Conservation (phyloP, 2,113 vertebrate species). For the Paramisgurnus dabryanus region DNA sequence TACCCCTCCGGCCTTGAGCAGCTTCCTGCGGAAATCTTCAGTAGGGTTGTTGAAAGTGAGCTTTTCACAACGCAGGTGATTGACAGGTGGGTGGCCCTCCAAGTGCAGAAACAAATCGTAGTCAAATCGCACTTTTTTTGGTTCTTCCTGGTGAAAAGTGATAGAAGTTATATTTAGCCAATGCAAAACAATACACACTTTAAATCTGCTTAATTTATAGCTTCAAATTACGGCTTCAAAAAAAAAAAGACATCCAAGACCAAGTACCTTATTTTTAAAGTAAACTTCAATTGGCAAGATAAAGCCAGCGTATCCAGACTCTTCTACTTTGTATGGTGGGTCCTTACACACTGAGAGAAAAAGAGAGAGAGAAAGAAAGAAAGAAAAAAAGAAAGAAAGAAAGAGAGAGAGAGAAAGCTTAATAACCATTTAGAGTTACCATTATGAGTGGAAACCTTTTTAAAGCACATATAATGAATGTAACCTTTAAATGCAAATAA, state of each 20-base stretch:
- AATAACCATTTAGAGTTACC: no score
- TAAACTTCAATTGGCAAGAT: constrained; percentile 91
- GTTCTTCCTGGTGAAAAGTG: constrained; percentile 80
- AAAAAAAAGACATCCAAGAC: constrained; percentile 47
- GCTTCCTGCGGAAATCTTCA: constrained; percentile 87
- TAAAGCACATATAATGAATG: not conserved
- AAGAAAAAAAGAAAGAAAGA: not conserved
- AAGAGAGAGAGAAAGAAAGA: not conserved
- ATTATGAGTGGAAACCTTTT: not conserved
- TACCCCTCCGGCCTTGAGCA: constrained; percentile 89
- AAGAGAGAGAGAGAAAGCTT: not conserved
- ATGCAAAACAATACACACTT: not conserved
- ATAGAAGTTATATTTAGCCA: not conserved
- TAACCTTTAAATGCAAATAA: not conserved
- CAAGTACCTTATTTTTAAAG: constrained; percentile 89
- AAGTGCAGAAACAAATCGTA: constrained; percentile 92
- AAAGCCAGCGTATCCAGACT: constrained; percentile 91
- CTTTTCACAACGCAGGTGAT: constrained; percentile 91
- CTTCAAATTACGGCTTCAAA: constrained; percentile 9
- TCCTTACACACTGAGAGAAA: constrained; percentile 84
- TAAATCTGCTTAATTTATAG: not conserved
- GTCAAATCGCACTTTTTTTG: constrained; percentile 91
- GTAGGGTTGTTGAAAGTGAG: constrained; percentile 91
- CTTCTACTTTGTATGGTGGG: constrained; percentile 90
- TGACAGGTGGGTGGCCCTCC: constrained; percentile 90